These are phyloP conservation scores for Microctenopoma steveboyesi DNA, from an alignment of 2,797 vertebrate genomes.

Conservation along the genomic window DNA sequence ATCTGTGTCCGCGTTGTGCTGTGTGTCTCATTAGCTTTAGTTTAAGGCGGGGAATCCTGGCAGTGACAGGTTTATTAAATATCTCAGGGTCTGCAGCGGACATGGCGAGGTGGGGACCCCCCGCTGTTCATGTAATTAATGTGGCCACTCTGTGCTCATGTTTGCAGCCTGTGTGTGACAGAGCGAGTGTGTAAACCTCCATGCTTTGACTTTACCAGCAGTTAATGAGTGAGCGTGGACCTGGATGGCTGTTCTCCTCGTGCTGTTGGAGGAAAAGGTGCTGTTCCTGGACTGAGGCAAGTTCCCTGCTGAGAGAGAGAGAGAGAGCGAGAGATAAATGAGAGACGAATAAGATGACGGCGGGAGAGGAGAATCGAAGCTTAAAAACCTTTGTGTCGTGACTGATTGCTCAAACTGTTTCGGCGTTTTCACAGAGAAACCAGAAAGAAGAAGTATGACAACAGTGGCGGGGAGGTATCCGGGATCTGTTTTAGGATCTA, in stretches of 20 bases:
- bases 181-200: constrained; percentile 17
- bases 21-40: constrained; percentile 68
- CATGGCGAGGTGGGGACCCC: constrained; percentile 75
- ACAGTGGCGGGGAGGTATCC: no score
- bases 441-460: no score
- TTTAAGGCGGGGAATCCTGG: constrained; percentile 65
- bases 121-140: constrained; percentile 80
- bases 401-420: constrained; percentile 51
- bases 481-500: no score
- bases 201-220: constrained; percentile 34
- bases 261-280: constrained; percentile 44
- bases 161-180: constrained; percentile 48
- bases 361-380: constrained; percentile 24
- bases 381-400: constrained; percentile 46
- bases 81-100: constrained; percentile 69
- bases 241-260: constrained; percentile 52
- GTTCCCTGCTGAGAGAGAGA: constrained; percentile 59
- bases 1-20: constrained; percentile 24
- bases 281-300: constrained; percentile 38
- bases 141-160: constrained; percentile 70
- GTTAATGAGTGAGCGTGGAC: constrained; percentile 36
- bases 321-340: constrained; percentile 59
- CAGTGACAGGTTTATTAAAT: constrained; percentile 85
- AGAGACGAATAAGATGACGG: constrained; percentile 53
- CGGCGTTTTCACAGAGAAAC: constrained; percentile 20